Conservation (phyloP, 1,140 invertebrate species). For the Drosophila obscura region DNA sequence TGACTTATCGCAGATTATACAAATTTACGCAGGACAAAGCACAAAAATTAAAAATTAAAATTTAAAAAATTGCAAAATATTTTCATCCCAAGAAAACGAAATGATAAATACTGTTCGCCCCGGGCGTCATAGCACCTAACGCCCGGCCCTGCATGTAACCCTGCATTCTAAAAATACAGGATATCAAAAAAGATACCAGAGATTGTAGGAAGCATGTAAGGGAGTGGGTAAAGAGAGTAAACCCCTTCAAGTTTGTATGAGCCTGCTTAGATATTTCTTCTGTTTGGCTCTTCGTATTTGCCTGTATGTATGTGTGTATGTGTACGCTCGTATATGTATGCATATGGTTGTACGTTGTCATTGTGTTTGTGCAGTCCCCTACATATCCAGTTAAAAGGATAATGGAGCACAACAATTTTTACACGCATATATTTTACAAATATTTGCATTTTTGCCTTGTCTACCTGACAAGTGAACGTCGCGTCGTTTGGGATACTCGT, state of each 20-base stretch:
- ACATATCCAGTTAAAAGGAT: slow-evolving; percentile 81
- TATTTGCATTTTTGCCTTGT: slow-evolving; percentile 76
- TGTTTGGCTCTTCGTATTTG: slow-evolving; percentile 67
- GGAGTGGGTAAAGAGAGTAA: slow-evolving; percentile 15
- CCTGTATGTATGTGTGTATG: slow-evolving; percentile 26
- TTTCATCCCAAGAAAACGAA: too few species aligned
- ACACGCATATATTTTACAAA: slow-evolving; percentile 82
- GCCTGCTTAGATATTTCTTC: slow-evolving; percentile 68
- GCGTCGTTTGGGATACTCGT: not conserved
- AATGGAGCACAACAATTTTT: slow-evolving; percentile 82
- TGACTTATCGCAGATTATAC: too few species aligned
- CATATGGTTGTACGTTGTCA: slow-evolving; percentile 40
- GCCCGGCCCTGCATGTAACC: too few species aligned
- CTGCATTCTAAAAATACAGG: too few species aligned
- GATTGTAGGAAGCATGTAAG: too few species aligned
- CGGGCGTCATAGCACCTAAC: too few species aligned
- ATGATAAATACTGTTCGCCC: too few species aligned
- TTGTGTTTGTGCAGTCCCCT: slow-evolving; percentile 42
- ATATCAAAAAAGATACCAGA: too few species aligned
- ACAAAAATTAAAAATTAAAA: too few species aligned
- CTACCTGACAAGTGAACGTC: slow-evolving; percentile 63
- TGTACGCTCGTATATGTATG: slow-evolving; percentile 10
- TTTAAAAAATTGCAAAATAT: too few species aligned
- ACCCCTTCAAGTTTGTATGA: slow-evolving; percentile 65
- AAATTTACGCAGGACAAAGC: too few species aligned